Base-by-base conservation (phyloP, 2,888 invertebrate species). In the Alsophila aescularia region DNA sequence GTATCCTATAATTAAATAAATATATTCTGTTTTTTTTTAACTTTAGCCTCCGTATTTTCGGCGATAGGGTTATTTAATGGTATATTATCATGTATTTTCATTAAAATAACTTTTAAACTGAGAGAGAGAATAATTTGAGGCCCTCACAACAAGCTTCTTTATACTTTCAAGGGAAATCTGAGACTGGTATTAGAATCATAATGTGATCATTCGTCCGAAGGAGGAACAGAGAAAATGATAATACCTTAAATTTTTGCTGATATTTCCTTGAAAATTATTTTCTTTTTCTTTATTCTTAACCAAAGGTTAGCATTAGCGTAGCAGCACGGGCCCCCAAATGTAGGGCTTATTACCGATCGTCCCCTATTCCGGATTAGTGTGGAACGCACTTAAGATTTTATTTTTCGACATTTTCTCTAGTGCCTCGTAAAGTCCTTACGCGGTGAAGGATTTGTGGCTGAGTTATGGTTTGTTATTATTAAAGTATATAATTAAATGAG, bases 331-430 rank as follows among this genome's bases (percentile, higher is more conserved):
- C 45, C 70, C 50, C 18, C 13, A 37, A 40, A 29, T 45, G 58
- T 58, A 54, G 54, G 62, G 65, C 65, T 70, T 71, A 78, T 77
- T 72, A 73, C 79, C 75, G 72, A 77, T 77, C 73, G 72, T 69
- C 69, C 72, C 73, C 66, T 70, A 66, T 70, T 77, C 62, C 66
- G 79, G 84, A 83, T 84, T 84, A 84, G 79, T 72, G 69, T 52
- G 64, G 69, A 73, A 73, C 75, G 82, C 85, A 83, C 85, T 84
- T 81, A 79, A 81, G 79, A 79, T 84, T 83, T 83, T 81, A 82
- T 81, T 76, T 80, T 76, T n/a, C 73, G 74, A 70, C 81, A 62
- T 72, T 71, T 70, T n/a, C 70, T 69, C 63, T 69, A 66, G 65
- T 58, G 60, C 60, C 62, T 72, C 77, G 70, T 84, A 80, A 83